phyloP scores from a whole-genome alignment of 2,113 vertebrate species.

The Dasyurus viverrinus region DNA sequence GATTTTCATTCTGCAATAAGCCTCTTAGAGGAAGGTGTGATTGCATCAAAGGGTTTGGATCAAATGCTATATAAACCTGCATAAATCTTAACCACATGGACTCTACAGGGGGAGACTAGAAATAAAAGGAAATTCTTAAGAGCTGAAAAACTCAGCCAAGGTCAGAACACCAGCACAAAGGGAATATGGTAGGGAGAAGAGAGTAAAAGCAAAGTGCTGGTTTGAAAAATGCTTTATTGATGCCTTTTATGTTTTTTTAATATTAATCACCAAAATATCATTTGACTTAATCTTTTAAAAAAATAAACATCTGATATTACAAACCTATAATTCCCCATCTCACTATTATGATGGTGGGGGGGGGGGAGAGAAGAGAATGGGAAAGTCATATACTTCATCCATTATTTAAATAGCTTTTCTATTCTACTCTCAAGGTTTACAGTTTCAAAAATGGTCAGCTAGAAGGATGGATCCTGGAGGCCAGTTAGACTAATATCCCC shows the following conservation, averaged over 20 bases:
- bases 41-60: neutral
- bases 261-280: neutral
- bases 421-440: neutral
- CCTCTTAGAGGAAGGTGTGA: constrained; percentile 40
- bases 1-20: constrained; percentile 36
- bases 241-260: neutral
- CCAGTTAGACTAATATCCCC: neutral
- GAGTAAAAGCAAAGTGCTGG: constrained; percentile 20
- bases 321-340: neutral
- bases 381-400: neutral
- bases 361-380: neutral
- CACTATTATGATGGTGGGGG: neutral
- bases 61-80: constrained; percentile 5
- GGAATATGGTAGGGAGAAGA: neutral
- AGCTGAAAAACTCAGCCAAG: neutral
- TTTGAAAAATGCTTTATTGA: neutral
- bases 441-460: neutral
- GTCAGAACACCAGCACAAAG: neutral
- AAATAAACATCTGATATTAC: neutral
- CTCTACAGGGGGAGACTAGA: neutral
- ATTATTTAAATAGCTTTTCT: neutral
- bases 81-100: neutral
- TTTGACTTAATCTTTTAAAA: neutral
- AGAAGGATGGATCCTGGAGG: neutral
- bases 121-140: neutral